Conservation (phyloP, 2,888 invertebrate genomes). For the Geotrupes spiniger region DNA sequence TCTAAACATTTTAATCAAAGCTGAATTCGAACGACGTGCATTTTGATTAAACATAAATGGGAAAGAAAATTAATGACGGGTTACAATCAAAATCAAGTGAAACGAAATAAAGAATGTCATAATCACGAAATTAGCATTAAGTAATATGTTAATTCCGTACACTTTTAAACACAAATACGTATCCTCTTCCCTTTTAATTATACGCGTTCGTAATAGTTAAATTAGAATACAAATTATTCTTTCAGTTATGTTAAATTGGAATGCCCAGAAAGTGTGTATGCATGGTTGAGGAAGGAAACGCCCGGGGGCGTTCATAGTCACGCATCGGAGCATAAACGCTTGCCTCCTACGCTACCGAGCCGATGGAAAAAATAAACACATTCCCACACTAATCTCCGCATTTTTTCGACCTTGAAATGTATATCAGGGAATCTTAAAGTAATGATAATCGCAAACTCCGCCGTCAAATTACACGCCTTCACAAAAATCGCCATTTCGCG, state of each 20-base stretch:
- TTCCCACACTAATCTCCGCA: slow-evolving; percentile 8
- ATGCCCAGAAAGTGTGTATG: not conserved
- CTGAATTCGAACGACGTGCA: no score
- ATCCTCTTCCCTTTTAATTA: slow-evolving; percentile 2
- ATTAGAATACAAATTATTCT: slow-evolving; percentile 8
- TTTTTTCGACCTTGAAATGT: slow-evolving; percentile 9
- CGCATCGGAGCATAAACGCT: slow-evolving; percentile 22
- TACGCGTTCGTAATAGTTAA: slow-evolving; percentile 2
- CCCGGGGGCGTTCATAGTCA: slow-evolving; percentile 27
- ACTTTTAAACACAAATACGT: no score
- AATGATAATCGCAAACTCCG: no score
- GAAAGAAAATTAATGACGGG: no score
- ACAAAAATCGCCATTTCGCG: no score
- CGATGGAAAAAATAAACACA: slow-evolving; percentile 7
- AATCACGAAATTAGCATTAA: no score
- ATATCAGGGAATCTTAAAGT: not conserved
- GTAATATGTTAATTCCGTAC: no score
- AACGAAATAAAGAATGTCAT: no score
- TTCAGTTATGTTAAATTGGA: slow-evolving; percentile 5
- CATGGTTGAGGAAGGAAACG: slow-evolving; percentile 15
- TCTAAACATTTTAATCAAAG: no score
- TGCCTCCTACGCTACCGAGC: slow-evolving; percentile 25
- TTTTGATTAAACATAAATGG: no score
- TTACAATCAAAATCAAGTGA: no score
- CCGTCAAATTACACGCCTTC: no score